Conservation (phyloP, 2,888 invertebrate species). For the Drosophila ustulata region DNA sequence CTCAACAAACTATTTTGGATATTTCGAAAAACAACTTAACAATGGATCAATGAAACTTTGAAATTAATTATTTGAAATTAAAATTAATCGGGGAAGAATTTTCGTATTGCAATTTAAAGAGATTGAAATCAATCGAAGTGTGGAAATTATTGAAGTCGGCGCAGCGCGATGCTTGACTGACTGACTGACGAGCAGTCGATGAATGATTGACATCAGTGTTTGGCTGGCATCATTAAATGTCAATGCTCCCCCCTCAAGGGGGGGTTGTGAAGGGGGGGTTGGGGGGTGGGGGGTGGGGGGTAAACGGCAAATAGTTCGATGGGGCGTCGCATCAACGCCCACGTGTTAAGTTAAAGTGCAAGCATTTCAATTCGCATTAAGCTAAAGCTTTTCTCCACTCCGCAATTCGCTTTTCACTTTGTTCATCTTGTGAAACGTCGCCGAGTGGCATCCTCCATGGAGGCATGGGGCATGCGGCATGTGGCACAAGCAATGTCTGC, state of each 20-base stretch:
- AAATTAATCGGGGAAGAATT: too few species aligned
- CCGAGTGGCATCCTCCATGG: conserved; percentile 29
- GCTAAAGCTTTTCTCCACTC: conserved; percentile 48
- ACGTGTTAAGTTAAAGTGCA: conserved; percentile 58
- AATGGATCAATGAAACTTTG: too few species aligned
- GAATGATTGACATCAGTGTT: conserved; percentile 32
- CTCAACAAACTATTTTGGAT: too few species aligned
- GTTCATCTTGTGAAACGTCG: conserved; percentile 45
- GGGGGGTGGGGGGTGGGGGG: background rate
- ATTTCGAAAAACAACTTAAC: too few species aligned
- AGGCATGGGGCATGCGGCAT: too few species aligned
- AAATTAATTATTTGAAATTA: too few species aligned
- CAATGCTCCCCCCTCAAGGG: conserved; percentile 25
- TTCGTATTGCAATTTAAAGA: too few species aligned
- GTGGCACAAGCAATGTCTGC: background rate
- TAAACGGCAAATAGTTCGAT: conserved; percentile 4
- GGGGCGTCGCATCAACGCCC: conserved; percentile 27
- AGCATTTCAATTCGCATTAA: conserved; percentile 72
- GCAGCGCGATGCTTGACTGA: too few species aligned
- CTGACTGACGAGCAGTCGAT: too few species aligned
- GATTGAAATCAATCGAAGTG: too few species aligned
- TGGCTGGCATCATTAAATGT: conserved; percentile 49
- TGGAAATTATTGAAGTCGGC: too few species aligned
- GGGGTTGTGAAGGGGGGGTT: background rate
- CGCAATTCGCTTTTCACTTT: conserved; percentile 51